Conservation (phyloP, 1,140 invertebrate genomes). For the Lerema accius region DNA sequence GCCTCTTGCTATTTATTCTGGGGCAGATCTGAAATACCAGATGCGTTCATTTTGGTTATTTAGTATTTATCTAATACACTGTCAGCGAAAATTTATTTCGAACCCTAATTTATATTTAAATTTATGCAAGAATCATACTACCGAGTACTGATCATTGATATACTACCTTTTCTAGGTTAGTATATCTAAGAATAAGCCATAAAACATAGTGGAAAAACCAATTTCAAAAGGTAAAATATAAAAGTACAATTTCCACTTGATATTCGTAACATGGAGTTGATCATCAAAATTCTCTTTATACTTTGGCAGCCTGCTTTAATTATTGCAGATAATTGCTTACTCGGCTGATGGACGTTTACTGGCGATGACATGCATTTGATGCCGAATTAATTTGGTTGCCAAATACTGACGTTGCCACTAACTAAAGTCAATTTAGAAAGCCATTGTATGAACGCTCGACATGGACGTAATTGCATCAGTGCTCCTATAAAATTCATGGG, state of each 20-base stretch:
- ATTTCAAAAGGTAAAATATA: no score
- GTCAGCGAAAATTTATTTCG: no score
- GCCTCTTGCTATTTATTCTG: constrained; percentile 55
- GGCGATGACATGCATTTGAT: background rate
- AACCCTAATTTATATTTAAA: no score
- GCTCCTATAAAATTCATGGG: constrained; percentile 28
- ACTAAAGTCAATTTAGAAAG: constrained; percentile 28
- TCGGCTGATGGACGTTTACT: background rate
- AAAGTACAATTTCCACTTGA: background rate
- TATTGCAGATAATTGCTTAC: background rate
- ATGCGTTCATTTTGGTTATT: no score
- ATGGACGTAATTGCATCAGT: constrained; percentile 15
- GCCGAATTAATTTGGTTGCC: constrained; percentile 19
- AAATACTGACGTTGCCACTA: constrained; percentile 18
- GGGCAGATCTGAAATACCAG: constrained; percentile 46
- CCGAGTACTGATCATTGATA: no score
- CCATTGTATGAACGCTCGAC: constrained; percentile 13
- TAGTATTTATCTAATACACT: no score
- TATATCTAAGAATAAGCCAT: no score
- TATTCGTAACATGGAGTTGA: no score
- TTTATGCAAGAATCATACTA: no score
- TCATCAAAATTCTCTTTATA: no score
- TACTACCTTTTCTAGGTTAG: no score
- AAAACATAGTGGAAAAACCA: no score
- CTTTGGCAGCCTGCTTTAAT: background rate